Conservation (phyloP, 2,113 vertebrate species). For the Pollimyrus isidori region DNA sequence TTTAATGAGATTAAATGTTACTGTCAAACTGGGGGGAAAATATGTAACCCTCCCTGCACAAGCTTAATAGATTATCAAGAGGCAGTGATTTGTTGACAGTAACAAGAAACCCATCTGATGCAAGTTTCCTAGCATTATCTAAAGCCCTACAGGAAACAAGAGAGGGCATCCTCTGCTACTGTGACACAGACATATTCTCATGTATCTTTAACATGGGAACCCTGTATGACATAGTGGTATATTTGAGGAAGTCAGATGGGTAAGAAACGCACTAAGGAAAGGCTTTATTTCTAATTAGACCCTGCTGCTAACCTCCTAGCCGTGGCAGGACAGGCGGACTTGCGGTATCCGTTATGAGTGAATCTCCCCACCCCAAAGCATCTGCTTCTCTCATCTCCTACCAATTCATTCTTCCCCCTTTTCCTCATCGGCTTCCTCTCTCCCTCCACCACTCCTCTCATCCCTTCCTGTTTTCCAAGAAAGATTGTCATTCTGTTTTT, state of each 20-base stretch:
- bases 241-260: not conserved
- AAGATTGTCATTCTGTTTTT: not conserved
- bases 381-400: conserved; percentile 6
- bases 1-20: not conserved
- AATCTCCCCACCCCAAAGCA: not conserved
- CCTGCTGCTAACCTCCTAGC: not conserved
- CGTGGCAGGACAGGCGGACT: not conserved
- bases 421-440: not conserved
- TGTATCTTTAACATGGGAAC: not conserved
- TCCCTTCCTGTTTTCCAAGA: not conserved
- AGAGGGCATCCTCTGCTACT: not conserved
- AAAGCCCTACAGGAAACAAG: not conserved
- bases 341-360: not conserved
- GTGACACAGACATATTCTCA: not conserved
- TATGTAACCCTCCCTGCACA: not conserved
- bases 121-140: not conserved
- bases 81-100: not conserved
- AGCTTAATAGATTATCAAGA: not conserved
- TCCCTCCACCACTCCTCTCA: not conserved
- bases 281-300: not conserved
- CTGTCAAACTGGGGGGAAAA: not conserved
- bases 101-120: not conserved
- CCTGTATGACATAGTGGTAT: not conserved
- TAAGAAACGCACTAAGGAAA: not conserved
- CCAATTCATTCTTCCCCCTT: not conserved